phyloP scores from a whole-genome alignment of 1,140 invertebrate genomes.

The Lepidurus couesii region DNA sequence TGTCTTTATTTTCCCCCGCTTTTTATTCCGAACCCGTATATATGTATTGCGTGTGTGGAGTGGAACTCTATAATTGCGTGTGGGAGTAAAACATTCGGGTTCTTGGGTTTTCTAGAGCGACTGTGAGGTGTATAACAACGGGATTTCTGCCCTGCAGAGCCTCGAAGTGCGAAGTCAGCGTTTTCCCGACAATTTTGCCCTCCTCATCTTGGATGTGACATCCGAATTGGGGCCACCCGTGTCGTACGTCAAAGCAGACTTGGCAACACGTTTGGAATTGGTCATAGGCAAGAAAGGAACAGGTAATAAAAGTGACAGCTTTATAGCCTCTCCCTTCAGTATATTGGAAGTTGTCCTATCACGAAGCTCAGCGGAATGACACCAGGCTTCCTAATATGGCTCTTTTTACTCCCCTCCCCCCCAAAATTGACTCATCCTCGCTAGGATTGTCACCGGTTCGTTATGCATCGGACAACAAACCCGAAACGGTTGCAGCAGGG shows the following conservation, averaged over 20 bases:
- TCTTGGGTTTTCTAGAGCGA: slow-evolving; percentile 22
- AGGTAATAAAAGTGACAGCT: slow-evolving; percentile 9
- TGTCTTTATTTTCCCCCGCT: not conserved
- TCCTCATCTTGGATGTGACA: slow-evolving; percentile 33
- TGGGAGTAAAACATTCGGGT: too few species aligned
- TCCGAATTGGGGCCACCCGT: slow-evolving; percentile 33
- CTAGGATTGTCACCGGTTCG: not conserved
- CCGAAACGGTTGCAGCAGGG: slow-evolving; percentile 7
- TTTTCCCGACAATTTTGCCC: slow-evolving; percentile 30
- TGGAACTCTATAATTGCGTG: not conserved
- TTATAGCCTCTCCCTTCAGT: too few species aligned
- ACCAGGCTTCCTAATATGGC: too few species aligned
- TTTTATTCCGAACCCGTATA: not conserved
- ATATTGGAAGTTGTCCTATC: too few species aligned
- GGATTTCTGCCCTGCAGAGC: slow-evolving; percentile 32
- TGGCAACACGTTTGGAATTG: slow-evolving; percentile 29
- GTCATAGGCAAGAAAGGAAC: slow-evolving; percentile 9
- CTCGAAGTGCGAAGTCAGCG: slow-evolving; percentile 32
- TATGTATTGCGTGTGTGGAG: not conserved
- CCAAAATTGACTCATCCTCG: not conserved
- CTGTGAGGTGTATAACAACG: slow-evolving; percentile 29
- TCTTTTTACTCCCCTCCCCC: not conserved
- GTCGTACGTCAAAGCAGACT: slow-evolving; percentile 32
- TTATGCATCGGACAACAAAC: not conserved
- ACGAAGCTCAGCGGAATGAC: too few species aligned